Evolutionary conservation across 64 coral and sea anemone genomes (phyloP).

Genomic region (Acropora yongei): DNA sequence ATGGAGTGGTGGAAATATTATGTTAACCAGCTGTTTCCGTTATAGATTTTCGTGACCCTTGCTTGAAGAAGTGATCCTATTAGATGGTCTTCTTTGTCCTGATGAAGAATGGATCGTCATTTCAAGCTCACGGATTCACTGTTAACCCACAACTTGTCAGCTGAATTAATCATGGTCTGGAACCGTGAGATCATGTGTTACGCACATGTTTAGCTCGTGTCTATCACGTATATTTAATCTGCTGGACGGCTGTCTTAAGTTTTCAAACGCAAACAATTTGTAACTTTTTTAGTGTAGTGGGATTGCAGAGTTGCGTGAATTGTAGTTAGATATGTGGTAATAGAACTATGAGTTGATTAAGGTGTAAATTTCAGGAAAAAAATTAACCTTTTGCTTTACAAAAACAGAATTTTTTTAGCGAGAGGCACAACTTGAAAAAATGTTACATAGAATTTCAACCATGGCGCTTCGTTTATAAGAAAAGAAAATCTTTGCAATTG

Average conservation of each 20-base stretch:
- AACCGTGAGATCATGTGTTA: slow-evolving; percentile 1
- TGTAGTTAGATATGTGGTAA: not conserved
- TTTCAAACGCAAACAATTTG: not conserved
- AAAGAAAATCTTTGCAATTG: no score
- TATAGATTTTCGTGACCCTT: not conserved
- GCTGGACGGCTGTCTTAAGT: slow-evolving; percentile 14
- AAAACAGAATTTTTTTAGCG: no score
- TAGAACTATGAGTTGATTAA: not conserved
- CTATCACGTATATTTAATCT: slow-evolving; percentile 27
- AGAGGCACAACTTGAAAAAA: no score
- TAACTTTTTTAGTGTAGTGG: no score
- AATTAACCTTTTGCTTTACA: no score
- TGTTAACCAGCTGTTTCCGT: not conserved
- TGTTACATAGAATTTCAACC: no score
- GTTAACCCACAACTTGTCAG: not conserved
- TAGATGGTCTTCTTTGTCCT: no score
- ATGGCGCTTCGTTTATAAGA: no score
- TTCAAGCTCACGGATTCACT: not conserved
- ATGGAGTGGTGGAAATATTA: no score
- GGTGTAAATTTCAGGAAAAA: no score
- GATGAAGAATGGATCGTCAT: not conserved
- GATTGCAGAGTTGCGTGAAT: no score
- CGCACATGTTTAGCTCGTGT: not conserved
- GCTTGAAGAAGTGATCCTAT: no score
- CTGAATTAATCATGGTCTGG: slow-evolving; percentile 27